A percentile compares a stretch with the other conserved stretches of the same genome.
Conservation (phyloP, 2,797 vertebrate genomes). For the Adelosebastes latens region DNA sequence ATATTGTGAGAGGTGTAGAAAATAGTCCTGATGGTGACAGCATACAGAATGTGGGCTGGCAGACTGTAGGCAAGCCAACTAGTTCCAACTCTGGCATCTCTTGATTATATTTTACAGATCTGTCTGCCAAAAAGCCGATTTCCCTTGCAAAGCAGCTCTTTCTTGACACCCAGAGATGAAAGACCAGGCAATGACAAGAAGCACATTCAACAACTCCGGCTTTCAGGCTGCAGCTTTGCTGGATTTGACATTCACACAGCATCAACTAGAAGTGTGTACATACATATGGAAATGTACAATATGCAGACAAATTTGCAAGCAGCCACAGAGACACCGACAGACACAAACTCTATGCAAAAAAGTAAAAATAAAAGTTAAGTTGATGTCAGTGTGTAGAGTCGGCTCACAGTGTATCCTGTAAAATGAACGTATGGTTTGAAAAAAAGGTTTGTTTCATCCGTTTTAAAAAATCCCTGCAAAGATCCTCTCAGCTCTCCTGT, state of each 20-base stretch:
- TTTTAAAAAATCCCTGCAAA: constrained; percentile 12
- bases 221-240: constrained; percentile 67
- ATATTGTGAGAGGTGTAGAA: constrained; percentile 42
- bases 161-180: constrained; percentile 76
- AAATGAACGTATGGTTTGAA: constrained; percentile 23
- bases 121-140: constrained; percentile 79
- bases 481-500: constrained; percentile 20
- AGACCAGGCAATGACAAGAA: constrained; percentile 73
- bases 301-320: constrained; percentile 29
- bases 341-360: neutral
- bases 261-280: constrained; percentile 50
- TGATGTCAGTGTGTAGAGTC: neutral
- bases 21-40: constrained; percentile 76
- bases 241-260: constrained; percentile 70
- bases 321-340: neutral
- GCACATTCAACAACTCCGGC: constrained; percentile 70
- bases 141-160: constrained; percentile 81
- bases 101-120: constrained; percentile 81
- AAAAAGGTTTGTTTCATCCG: neutral
- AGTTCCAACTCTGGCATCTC: constrained; percentile 67
- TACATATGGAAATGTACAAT: constrained; percentile 24
- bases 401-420: neutral
- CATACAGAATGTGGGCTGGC: constrained; percentile 64
- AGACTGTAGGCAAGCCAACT: constrained; percentile 69
- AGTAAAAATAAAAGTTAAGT: neutral